phyloP scores from a whole-genome alignment of 2,113 vertebrate genomes.

The Euleptes europaea region DNA sequence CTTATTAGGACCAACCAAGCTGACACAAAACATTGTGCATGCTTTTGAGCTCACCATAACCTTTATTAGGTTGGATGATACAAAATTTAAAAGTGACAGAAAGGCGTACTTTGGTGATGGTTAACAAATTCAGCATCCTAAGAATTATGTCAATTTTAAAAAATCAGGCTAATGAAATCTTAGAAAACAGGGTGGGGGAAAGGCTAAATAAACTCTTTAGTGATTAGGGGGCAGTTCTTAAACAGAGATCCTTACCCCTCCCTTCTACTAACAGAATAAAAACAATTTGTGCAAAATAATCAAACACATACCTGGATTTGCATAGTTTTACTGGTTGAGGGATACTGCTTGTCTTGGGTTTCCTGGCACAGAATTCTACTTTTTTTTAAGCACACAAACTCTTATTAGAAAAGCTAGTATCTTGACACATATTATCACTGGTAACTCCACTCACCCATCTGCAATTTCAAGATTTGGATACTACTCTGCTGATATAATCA shows the following conservation, averaged over 20 bases:
- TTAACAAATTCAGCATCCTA: background rate
- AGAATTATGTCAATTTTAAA: too few relatives aligned
- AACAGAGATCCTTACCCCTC: background rate
- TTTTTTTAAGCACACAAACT: background rate
- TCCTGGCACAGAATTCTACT: background rate
- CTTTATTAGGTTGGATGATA: too few relatives aligned
- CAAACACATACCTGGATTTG: background rate
- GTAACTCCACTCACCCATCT: background rate
- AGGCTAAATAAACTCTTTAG: too few relatives aligned
- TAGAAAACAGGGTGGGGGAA: too few relatives aligned
- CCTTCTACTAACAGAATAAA: background rate
- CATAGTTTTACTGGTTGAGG: background rate
- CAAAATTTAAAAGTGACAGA: too few relatives aligned
- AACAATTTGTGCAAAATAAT: background rate
- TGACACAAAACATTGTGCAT: too few relatives aligned
- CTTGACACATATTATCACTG: background rate
- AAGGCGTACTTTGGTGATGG: background rate
- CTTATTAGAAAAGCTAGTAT: background rate
- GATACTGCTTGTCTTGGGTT: too few relatives aligned
- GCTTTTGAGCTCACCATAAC: too few relatives aligned
- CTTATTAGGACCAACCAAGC: background rate
- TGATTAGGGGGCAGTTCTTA: too few relatives aligned
- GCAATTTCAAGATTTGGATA: background rate
- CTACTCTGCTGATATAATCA: background rate
- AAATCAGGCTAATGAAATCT: too few relatives aligned